Evolutionary conservation across 1,140 invertebrate genomes (phyloP), one percentile per base, ranked within the genome.

Genomic region (Agrypnia vestita): DNA sequence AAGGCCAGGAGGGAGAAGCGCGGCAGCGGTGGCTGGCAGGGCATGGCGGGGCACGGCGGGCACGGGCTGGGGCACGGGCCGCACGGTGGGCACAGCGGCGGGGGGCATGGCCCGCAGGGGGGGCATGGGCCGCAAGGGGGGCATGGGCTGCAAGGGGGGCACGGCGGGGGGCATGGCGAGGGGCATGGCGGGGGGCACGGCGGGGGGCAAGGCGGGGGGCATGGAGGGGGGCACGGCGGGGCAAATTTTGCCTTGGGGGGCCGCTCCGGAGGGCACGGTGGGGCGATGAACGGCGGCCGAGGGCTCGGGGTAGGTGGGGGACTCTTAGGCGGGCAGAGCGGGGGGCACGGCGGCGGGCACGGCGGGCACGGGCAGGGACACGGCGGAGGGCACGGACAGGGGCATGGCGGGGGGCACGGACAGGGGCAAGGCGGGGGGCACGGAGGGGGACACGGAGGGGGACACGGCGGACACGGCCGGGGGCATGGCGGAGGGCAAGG

Each of bases 261-360:
- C n/a, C n/a, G n/a, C n/a, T n/a, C n/a, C n/a, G 56, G 10, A 61
- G 71, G 71, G 25, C 71, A 73, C 7, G 71, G 51, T 11, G 71
- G 51, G 0, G 47, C 13, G 25, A 64, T 64, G 13, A 13, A 64
- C 3, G 13, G 11, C 7, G 67, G 67, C 4, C 67, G 46, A 0
- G 67, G 43, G 15, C 35, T 15, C 47, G 67, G 43, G 4, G 43
- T 15, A 10, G 46, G 0, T 7, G 67, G n/a, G 11, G 51, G 47
- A 19, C 71, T 55, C 13, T 25, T 64, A 0, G 67, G 21, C 15
- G 67, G 67, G 46, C 67, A 71, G 0, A 43, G 67, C 15, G 67
- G 67, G 0, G 67, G 43, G 17, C 67, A 71, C 6, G 67, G 67
- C 8, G 67, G 67, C 8, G 71, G 19, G 51, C 71, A 73, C 15